phyloP scores from a whole-genome alignment of 2,888 invertebrate species.

The Ametastegia equiseti region DNA sequence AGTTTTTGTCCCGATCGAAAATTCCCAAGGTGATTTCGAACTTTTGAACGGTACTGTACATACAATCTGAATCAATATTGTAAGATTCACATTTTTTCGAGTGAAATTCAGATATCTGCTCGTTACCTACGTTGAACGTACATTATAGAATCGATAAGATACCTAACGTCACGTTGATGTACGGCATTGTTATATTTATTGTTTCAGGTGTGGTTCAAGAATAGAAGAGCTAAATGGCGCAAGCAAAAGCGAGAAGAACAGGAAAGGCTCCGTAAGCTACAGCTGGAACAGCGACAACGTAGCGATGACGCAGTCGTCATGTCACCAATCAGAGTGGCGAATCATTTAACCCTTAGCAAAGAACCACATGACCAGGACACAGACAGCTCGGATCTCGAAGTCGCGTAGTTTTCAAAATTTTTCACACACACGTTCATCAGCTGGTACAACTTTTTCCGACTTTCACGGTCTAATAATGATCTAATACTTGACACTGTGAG shows the following conservation, averaged over 20 bases:
- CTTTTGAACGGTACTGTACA: no score
- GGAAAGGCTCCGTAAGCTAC: slow-evolving; percentile 88
- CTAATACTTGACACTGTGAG: background rate
- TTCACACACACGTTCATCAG: background rate
- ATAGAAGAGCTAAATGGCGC: slow-evolving; percentile 96
- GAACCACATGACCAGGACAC: slow-evolving; percentile 67
- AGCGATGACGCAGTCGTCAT: slow-evolving; percentile 68
- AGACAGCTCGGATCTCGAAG: slow-evolving; percentile 89
- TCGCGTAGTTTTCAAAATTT: slow-evolving; percentile 79
- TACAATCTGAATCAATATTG: no score
- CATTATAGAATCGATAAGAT: no score
- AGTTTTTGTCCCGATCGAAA: no score
- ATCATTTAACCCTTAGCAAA: slow-evolving; percentile 65
- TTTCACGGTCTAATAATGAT: background rate
- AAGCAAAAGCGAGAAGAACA: slow-evolving; percentile 95
- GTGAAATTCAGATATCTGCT: no score
- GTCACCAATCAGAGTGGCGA: slow-evolving; percentile 64
- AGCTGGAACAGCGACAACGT: slow-evolving; percentile 83
- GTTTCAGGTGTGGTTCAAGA: slow-evolving; percentile 97
- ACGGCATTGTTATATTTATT: slow-evolving; percentile 54
- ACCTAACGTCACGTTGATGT: background rate
- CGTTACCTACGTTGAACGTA: no score
- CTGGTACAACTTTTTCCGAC: background rate
- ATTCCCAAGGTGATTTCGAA: no score
- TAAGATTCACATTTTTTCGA: no score